Evolutionary conservation across 2,888 invertebrate species (phyloP), one percentile per base, ranked within the genome.

Genomic region (Cinara cedri): DNA sequence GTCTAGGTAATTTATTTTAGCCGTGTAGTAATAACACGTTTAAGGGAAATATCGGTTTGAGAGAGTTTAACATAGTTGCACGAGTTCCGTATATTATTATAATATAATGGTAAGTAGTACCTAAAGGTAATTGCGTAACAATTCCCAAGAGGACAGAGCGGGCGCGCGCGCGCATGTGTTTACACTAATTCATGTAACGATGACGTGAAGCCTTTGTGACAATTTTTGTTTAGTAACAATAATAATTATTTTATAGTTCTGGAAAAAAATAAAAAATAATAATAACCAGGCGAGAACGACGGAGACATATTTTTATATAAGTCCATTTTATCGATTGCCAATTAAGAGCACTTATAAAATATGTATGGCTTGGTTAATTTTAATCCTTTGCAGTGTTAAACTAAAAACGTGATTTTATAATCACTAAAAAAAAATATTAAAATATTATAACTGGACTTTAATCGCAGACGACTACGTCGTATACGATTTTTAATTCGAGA

Each of bases 31-130:
- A 51, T 34, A 26, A 68, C 51, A 26, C 51, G 49, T n/a, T 26
- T 34, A 68, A 51, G 46, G 8, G 34, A 21, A 66, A 21, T 66
- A 66, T 46, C 34, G 16, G 9, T 66, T 66, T 24, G 4, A 68
- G n/a, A 6, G 46, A 54, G 34, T 54, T 68, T 34, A 68, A 34
- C 34, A 51, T 68, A 34, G 26, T 54, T 9, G 4, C 13, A 34
- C 34, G 14, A 34, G 34, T 68, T 34, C n/a, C 46, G 34, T 34
- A 21, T 16, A 26, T 60, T 21, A 14, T 24, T 26, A 34, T 26
- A 6, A 26, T 26, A 34, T 26, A 6, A 26, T 57, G 16, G 26
- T 26, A 60, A 16, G 2, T 44, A 44, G 21, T 46, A 21, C 0
- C 1, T 54, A 26, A 11, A n/a, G 26, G 51, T 65, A 42, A 70